These are phyloP conservation scores for Odontocerum albicorne DNA, from an alignment of 2,888 invertebrate genomes.

Conservation along the genomic window DNA sequence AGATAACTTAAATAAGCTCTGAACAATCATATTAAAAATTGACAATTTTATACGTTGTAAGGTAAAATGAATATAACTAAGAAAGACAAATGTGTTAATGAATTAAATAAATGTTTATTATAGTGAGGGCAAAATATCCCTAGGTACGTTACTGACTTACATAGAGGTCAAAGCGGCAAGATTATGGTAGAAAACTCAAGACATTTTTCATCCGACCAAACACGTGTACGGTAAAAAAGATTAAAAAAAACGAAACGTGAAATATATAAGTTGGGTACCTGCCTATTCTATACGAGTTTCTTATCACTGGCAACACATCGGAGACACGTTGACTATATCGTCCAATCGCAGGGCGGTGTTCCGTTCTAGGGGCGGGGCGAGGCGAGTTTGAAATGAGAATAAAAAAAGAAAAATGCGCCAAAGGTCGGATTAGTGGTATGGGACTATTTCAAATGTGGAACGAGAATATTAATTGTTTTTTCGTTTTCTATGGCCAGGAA, in stretches of 20 bases:
- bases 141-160: neutral
- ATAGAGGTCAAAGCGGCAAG: constrained; percentile 11
- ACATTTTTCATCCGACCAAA: constrained; percentile 20
- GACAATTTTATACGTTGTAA: no score
- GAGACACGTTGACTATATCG: constrained; percentile 36
- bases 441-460: no score
- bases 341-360: constrained; percentile 34
- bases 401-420: constrained; percentile 20
- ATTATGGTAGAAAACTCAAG: constrained; percentile 27
- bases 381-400: constrained; percentile 9
- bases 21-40: no score
- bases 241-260: constrained; percentile 9
- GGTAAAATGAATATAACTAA: no score
- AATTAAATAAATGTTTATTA: no score
- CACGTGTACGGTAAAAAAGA: constrained; percentile 17
- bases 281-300: constrained; percentile 25
- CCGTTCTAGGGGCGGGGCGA: constrained; percentile 30
- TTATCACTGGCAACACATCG: constrained; percentile 34
- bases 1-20: no score
- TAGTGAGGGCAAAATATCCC: no score
- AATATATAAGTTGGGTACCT: constrained; percentile 6
- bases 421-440: no score
- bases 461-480: no score
- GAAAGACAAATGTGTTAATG: no score
- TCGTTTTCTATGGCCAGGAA: no score